A percentile compares a stretch with the other conserved stretches of the same genome.
Conservation (phyloP, 2,113 vertebrate genomes). For the Catharus minimus region DNA sequence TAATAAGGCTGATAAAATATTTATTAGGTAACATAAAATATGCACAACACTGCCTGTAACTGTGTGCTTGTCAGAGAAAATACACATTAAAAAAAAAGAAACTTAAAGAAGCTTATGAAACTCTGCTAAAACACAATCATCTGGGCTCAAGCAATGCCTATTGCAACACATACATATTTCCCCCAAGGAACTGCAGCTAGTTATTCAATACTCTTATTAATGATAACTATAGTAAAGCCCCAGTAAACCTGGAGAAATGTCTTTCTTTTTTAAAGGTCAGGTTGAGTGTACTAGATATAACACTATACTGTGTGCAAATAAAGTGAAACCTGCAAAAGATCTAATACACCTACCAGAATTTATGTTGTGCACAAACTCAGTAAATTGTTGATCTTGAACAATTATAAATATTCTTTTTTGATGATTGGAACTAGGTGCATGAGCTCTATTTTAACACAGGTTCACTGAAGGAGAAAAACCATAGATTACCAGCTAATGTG, state of each 20-base stretch:
- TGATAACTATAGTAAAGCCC: not conserved
- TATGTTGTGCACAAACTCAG: not conserved
- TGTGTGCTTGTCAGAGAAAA: not conserved
- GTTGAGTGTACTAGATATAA: not conserved
- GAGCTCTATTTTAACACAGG: not conserved
- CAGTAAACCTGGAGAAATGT: not conserved
- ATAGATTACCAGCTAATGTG: not conserved
- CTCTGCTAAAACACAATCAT: not conserved
- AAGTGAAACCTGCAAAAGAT: not conserved
- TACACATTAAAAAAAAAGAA: not conserved
- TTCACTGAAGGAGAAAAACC: not conserved
- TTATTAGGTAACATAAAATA: not conserved
- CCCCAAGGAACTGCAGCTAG: not conserved
- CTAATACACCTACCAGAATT: not conserved
- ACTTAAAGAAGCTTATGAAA: not conserved
- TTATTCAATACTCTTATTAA: not conserved
- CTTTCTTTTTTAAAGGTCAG: not conserved
- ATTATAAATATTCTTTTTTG: not conserved
- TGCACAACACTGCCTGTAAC: not conserved
- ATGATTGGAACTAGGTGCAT: not conserved
- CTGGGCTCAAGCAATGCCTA: not conserved
- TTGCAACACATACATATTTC: not conserved
- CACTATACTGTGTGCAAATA: not conserved
- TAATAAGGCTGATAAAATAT: slow-evolving; percentile 13
- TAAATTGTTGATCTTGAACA: not conserved